Evolutionary conservation across 1,140 invertebrate genomes (phyloP).

Genomic region (Globodera ellingtonae): DNA sequence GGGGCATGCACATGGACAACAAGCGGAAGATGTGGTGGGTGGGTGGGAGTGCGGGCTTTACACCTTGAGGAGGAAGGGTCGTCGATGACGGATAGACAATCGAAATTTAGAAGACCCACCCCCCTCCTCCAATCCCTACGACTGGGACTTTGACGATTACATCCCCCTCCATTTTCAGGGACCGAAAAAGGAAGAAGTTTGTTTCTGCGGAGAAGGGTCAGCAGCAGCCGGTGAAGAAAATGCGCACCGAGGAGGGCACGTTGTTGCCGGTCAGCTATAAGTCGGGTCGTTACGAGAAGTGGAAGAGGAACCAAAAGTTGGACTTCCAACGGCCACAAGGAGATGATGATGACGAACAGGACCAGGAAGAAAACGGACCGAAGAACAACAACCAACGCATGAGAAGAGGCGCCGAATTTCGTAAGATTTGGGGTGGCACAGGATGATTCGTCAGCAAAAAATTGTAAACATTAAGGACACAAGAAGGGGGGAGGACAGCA

Average conservation of each 20-base stretch:
- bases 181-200: constrained; percentile 89
- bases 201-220: constrained; percentile 71
- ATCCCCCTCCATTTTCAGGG: constrained; percentile 69
- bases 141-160: background rate
- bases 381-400: constrained; percentile 23
- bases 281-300: constrained; percentile 78
- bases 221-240: constrained; percentile 72
- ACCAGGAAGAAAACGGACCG: constrained; percentile 30
- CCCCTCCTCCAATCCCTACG: no score
- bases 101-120: no score
- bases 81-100: no score
- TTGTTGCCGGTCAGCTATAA: constrained; percentile 93
- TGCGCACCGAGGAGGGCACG: constrained; percentile 88
- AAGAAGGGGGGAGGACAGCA: background rate
- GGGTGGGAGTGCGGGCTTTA: constrained; percentile 28
- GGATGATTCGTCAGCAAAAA: background rate
- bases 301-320: constrained; percentile 81
- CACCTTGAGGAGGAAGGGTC: background rate
- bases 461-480: background rate
- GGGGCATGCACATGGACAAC: constrained; percentile 70
- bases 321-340: constrained; percentile 71
- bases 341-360: constrained; percentile 71
- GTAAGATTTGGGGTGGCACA: background rate
- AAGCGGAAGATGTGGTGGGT: constrained; percentile 74
- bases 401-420: constrained; percentile 5